Percentiles rank a stretch among this genome's conserved stretches.
phyloP scores from a whole-genome alignment of 2,888 invertebrate species.

The Coleophora deauratella region DNA sequence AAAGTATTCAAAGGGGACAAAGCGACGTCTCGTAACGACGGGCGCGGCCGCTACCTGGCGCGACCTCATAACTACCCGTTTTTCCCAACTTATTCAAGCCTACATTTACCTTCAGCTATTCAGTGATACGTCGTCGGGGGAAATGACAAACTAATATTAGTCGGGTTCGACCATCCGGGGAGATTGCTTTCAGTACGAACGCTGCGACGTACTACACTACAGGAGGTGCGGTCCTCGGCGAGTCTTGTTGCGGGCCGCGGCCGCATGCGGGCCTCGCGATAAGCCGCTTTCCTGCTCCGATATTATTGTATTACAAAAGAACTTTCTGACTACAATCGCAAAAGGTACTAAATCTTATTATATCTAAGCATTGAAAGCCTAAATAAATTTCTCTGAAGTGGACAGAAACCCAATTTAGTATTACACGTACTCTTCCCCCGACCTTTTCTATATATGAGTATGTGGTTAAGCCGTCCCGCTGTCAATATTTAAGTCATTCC shows the following conservation, averaged over 20 bases:
- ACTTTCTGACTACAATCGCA: too few relatives aligned
- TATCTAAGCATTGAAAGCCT: too few relatives aligned
- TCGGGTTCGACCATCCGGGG: conserved; percentile 8
- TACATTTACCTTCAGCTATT: conserved; percentile 21
- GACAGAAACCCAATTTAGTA: too few relatives aligned
- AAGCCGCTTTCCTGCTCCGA: conserved; percentile 7
- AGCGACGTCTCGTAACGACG: conserved; percentile 9
- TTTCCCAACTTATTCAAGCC: conserved; percentile 21
- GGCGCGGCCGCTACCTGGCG: conserved; percentile 11
- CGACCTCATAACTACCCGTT: conserved; percentile 20
- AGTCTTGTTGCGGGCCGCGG: background rate
- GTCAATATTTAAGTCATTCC: too few relatives aligned
- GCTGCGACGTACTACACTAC: background rate
- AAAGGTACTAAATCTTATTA: too few relatives aligned
- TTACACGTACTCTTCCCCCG: too few relatives aligned
- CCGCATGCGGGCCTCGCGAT: conserved; percentile 4
- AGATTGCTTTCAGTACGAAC: conserved; percentile 15
- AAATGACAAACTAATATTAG: conserved; percentile 38
- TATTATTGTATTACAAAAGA: background rate
- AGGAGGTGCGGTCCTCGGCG: too few relatives aligned
- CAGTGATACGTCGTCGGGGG: conserved; percentile 26
- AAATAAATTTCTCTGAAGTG: too few relatives aligned
- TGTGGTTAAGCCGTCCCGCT: too few relatives aligned
- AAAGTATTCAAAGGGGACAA: conserved; percentile 26
- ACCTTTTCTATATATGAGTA: too few relatives aligned